phyloP scores from a whole-genome alignment of 1,140 invertebrate species.

The Drosophila nikananu region DNA sequence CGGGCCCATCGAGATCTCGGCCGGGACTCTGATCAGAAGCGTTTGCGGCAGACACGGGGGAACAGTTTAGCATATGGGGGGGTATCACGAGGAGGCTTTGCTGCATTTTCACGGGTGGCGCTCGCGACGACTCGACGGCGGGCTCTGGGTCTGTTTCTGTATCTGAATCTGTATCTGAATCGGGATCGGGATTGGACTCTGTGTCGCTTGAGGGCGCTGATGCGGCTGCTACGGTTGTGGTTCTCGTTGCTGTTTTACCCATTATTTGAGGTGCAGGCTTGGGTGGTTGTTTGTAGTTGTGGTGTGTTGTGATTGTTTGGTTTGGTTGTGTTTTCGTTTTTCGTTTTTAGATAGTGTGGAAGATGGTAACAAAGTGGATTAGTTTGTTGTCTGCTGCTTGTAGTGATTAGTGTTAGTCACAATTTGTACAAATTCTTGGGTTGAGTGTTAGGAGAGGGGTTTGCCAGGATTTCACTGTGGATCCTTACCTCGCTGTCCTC shows the following conservation, averaged over 20 bases:
- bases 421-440: conserved; percentile 24
- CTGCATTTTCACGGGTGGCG: conserved; percentile 63
- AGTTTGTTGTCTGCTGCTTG: conserved; percentile 57
- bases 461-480: not conserved
- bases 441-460: conserved; percentile 51
- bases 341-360: conserved; percentile 59
- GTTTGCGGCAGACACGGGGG: conserved; percentile 47
- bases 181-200: conserved; percentile 28
- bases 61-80: conserved; percentile 67
- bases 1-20: conserved; percentile 48
- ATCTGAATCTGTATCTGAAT: conserved; percentile 20
- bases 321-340: conserved; percentile 14
- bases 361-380: conserved; percentile 79
- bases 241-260: conserved; percentile 44
- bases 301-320: conserved; percentile 49
- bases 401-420: conserved; percentile 50
- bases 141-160: conserved; percentile 21
- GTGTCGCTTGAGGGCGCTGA: conserved; percentile 40
- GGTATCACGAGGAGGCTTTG: conserved; percentile 74
- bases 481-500: conserved; percentile 78
- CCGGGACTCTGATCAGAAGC: conserved; percentile 36
- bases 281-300: conserved; percentile 48
- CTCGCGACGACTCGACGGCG: conserved; percentile 41
- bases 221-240: conserved; percentile 34
- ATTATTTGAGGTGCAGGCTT: conserved; percentile 58